Conservation (phyloP, 2,113 vertebrate species). For the Bungarus multicinctus region DNA sequence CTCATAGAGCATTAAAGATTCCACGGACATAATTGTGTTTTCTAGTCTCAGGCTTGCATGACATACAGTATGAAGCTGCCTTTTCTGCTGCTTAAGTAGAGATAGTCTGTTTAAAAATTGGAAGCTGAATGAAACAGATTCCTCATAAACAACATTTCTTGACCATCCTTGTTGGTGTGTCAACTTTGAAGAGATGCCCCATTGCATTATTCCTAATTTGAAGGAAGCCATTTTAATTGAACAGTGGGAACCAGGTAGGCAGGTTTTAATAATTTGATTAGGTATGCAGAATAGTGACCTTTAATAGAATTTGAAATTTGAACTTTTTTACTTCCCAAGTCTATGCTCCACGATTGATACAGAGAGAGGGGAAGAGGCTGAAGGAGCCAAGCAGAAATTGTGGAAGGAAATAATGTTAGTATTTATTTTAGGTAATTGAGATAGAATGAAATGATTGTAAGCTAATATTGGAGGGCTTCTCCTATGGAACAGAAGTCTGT, state of each 20-base stretch:
- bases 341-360: background rate
- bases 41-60: background rate
- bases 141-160: background rate
- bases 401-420: background rate
- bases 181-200: background rate
- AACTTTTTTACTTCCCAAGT: background rate
- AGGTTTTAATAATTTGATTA: background rate
- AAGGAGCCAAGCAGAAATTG: background rate
- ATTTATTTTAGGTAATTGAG: background rate
- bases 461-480: background rate
- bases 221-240: background rate
- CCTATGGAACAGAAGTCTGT: background rate
- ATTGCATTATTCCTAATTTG: background rate
- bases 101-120: background rate
- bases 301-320: background rate
- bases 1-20: background rate
- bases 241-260: background rate
- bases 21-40: background rate
- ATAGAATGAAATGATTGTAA: background rate
- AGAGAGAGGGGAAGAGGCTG: background rate
- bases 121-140: background rate
- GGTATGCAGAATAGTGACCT: background rate
- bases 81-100: background rate
- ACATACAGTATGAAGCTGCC: background rate
- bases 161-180: background rate